These are phyloP conservation scores for Andrena hattorfiana DNA, from an alignment of 2,888 invertebrate species.

Conservation along the genomic window DNA sequence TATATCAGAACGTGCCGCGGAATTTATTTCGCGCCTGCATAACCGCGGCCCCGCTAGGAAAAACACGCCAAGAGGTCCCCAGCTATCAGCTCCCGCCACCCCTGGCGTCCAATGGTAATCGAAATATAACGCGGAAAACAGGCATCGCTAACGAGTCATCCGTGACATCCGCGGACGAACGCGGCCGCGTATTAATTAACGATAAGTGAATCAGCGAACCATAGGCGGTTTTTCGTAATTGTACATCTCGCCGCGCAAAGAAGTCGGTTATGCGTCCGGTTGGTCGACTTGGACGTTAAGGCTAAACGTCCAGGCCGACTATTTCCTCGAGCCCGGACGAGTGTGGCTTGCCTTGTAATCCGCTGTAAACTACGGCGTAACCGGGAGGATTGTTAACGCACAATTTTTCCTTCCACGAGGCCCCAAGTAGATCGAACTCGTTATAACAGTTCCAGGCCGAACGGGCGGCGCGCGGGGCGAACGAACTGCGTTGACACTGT, in stretches of 20 bases:
- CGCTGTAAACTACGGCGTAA: background rate
- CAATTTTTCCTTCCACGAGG: background rate
- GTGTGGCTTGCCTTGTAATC: slow-evolving; percentile 1
- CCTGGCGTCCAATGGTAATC: background rate
- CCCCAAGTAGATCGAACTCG: background rate
- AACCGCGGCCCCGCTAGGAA: slow-evolving; percentile 18
- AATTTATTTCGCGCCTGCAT: slow-evolving; percentile 54
- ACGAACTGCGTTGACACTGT: slow-evolving; percentile 28
- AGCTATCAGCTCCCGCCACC: background rate
- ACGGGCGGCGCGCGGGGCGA: slow-evolving; percentile 2
- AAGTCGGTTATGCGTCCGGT: slow-evolving; percentile 9
- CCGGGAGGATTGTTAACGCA: background rate
- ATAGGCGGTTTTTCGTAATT: background rate
- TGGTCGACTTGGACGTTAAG: background rate
- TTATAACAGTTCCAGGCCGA: slow-evolving; percentile 11
- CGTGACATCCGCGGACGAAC: background rate
- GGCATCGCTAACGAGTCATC: background rate
- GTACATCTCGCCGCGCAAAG: background rate
- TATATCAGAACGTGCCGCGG: slow-evolving; percentile 31
- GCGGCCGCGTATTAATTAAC: slow-evolving; percentile 14
- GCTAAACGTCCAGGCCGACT: slow-evolving; percentile 1
- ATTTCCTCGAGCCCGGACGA: background rate
- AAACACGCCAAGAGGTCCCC: slow-evolving; percentile 9
- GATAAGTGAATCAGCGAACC: background rate
- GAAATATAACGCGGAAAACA: slow-evolving; percentile 10